A percentile compares a stretch with the other conserved stretches of the same genome.
phyloP scores from a whole-genome alignment of 2,113 vertebrate genomes.

The Rhagologus leucostigma region DNA sequence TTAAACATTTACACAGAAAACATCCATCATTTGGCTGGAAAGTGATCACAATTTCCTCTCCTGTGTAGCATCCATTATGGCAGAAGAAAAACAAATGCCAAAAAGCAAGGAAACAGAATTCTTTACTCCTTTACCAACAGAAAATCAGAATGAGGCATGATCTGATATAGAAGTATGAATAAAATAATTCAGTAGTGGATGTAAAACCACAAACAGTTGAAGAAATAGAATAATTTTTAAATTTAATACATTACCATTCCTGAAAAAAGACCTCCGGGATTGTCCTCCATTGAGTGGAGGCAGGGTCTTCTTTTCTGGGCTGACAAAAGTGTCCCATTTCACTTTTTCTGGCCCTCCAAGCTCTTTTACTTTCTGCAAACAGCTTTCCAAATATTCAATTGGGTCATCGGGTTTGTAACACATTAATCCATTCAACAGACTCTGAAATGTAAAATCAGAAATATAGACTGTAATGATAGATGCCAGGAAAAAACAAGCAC shows the following conservation, averaged over 20 bases:
- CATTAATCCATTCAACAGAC: slow-evolving; percentile 95
- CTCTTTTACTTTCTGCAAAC: slow-evolving; percentile 91
- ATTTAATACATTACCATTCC: slow-evolving; percentile 84
- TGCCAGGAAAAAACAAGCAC: neutral
- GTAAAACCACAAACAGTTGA: neutral
- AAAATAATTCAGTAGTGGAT: neutral
- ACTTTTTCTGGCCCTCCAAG: slow-evolving; percentile 92
- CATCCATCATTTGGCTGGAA: neutral
- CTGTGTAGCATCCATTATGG: neutral
- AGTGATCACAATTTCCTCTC: neutral
- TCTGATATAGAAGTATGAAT: neutral
- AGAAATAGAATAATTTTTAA: neutral
- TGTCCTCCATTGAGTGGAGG: slow-evolving; percentile 95
- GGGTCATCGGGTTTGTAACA: slow-evolving; percentile 95
- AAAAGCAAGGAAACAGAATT: neutral
- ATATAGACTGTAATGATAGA: neutral
- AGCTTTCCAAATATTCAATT: slow-evolving; percentile 92
- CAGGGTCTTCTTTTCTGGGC: slow-evolving; percentile 92
- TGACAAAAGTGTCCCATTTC: slow-evolving; percentile 96
- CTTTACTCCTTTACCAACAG: neutral
- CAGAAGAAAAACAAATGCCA: neutral
- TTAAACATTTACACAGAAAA: neutral
- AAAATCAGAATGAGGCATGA: neutral
- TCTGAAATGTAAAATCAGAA: slow-evolving; percentile 76
- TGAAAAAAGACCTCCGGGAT: slow-evolving; percentile 88